phyloP scores from a whole-genome alignment of 2,113 vertebrate species.

The Canis aureus region DNA sequence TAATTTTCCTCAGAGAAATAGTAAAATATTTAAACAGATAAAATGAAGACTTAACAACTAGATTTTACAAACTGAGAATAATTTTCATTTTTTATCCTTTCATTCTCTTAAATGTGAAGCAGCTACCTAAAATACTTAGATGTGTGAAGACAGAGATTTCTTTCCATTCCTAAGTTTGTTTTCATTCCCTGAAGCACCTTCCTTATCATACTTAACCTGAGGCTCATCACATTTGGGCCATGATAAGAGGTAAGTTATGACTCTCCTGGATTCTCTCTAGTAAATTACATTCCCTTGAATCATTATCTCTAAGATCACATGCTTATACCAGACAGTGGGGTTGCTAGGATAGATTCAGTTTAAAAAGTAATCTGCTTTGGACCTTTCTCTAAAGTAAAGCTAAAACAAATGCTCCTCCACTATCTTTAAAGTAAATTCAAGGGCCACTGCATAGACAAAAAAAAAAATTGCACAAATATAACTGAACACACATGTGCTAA shows the following conservation, averaged over 20 bases:
- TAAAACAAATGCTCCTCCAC: not conserved
- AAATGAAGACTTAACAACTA: not conserved
- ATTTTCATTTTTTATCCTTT: not conserved
- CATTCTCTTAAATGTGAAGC: not conserved
- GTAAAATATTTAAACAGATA: slow-evolving; percentile 32
- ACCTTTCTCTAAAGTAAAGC: slow-evolving; percentile 8
- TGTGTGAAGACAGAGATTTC: slow-evolving; percentile 2
- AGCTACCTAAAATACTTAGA: not conserved
- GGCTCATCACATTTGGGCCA: not conserved
- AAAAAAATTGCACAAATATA: not conserved
- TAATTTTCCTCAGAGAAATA: slow-evolving; percentile 29
- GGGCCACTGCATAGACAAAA: not conserved
- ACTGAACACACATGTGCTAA: not conserved
- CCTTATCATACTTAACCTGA: not conserved
- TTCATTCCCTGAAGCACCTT: not conserved
- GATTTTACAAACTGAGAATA: slow-evolving; percentile 58
- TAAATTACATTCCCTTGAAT: not conserved
- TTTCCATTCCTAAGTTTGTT: slow-evolving; percentile 1
- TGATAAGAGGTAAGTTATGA: not conserved
- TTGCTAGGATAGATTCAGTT: not conserved
- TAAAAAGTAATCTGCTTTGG: not conserved
- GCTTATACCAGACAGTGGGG: not conserved
- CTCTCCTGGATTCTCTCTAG: not conserved
- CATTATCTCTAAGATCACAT: slow-evolving; percentile 28
- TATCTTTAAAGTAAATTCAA: slow-evolving; percentile 49